Evolutionary conservation across 2,888 invertebrate species (phyloP), one percentile per base, ranked within the genome.

Genomic region (Camponotus fellah): DNA sequence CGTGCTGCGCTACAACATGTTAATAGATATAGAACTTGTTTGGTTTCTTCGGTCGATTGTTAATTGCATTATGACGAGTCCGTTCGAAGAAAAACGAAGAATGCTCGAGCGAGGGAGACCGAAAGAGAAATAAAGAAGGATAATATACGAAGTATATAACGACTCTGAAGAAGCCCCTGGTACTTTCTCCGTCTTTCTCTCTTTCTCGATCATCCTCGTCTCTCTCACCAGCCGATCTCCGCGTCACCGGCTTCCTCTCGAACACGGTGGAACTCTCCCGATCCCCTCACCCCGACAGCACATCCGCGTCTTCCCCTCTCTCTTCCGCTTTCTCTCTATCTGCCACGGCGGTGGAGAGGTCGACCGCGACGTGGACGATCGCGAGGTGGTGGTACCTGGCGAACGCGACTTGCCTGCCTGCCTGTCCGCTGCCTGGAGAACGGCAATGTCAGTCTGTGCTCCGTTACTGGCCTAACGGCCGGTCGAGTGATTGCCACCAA

Each of bases 301-400:
- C 43, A 58, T 76, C 43, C 65, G 75, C 32, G 21, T 72, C 46
- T 82, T 66, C 66, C 64, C 84, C 77, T 86, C 69, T 76, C 77
- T 58, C 53, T 53, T 17, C 10, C 81, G 83, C 80, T 83, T 85
- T 87, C 81, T 90, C 86, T 84, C 87, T 89, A 89, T 89, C 84
- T 82, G 37, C 10, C 82, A 84, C 75, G 87, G 74, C 66, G 37
- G 83, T 65, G 60, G 88, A 85, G 85, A 87, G 85, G 74, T 72
- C 83, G 84, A 89, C 82, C 84, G 88, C 84, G 84, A 75, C 76
- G 87, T 89, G 85, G 87, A 89, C 85, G 84, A 74, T 83, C 58
- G 83, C 71, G 82, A 53, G 79, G 81, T 85, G 87, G 84, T 90
- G 90, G 90, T 90, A 90, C 90, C 90, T 90, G 90, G 87, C 89